phyloP scores from a whole-genome alignment of 1,140 invertebrate genomes.

The Cylas formicarius region DNA sequence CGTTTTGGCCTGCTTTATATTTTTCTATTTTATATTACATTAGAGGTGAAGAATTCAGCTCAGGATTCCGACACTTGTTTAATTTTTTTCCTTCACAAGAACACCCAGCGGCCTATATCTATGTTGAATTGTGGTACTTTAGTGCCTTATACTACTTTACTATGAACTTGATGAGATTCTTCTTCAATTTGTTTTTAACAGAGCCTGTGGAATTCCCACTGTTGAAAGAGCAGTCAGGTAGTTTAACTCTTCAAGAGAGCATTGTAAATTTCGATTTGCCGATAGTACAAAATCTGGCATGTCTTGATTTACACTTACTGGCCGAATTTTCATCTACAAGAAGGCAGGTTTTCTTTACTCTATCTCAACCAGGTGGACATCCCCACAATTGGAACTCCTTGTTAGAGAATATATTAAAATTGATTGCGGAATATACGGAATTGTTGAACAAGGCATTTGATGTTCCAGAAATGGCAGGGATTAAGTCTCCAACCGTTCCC shows the following conservation, averaged over 20 bases:
- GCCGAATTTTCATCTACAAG: slow-evolving; percentile 50
- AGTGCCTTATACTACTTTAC: slow-evolving; percentile 59
- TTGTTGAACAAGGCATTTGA: slow-evolving; percentile 51
- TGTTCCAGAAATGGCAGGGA: slow-evolving; percentile 29
- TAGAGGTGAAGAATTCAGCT: slow-evolving; percentile 44
- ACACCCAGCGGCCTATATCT: slow-evolving; percentile 48
- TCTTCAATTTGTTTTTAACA: slow-evolving; percentile 62
- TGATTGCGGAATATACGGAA: slow-evolving; percentile 55
- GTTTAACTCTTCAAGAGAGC: slow-evolving; percentile 47
- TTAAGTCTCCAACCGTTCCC: slow-evolving; percentile 6
- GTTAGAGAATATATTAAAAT: slow-evolving; percentile 50
- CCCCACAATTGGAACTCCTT: slow-evolving; percentile 72
- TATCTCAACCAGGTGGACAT: slow-evolving; percentile 70
- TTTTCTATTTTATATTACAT: slow-evolving; percentile 55
- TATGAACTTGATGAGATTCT: slow-evolving; percentile 58
- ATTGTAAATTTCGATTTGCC: slow-evolving; percentile 49
- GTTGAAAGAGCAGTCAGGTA: slow-evolving; percentile 34
- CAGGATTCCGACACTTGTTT: slow-evolving; percentile 43
- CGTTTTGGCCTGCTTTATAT: slow-evolving; percentile 54
- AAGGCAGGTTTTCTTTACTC: slow-evolving; percentile 55
- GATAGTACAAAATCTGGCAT: slow-evolving; percentile 63
- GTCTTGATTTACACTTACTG: slow-evolving; percentile 57
- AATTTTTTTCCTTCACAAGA: slow-evolving; percentile 47
- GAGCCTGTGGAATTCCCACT: slow-evolving; percentile 57
- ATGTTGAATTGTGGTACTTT: slow-evolving; percentile 60